phyloP scores from a whole-genome alignment of 30 jellyfish, hydroid and myxozoan genomes.

The Aurelia coerulea region DNA sequence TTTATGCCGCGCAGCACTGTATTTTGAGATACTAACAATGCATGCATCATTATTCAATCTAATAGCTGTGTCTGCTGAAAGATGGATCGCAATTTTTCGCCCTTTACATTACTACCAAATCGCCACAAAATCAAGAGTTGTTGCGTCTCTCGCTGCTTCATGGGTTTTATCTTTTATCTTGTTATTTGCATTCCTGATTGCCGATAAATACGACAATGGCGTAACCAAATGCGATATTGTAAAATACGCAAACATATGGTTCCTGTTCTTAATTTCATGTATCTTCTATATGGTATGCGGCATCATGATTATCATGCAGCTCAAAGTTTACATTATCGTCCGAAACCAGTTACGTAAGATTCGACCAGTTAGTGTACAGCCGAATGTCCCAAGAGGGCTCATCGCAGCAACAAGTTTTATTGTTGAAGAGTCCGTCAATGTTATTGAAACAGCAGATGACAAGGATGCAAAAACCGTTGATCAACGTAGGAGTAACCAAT shows the following conservation, averaged over 20 bases:
- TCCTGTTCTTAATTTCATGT: conserved; percentile 15
- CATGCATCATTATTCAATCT: conserved; percentile 69
- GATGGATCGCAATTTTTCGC: conserved; percentile 67
- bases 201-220: conserved; percentile 15
- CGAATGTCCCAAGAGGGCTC: conserved; percentile 21
- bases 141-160: conserved; percentile 8
- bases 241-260: conserved; percentile 36
- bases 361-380: conserved; percentile 24
- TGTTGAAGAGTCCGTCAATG: conserved; percentile 27
- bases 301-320: conserved; percentile 50
- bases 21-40: conserved; percentile 60
- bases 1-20: conserved; percentile 59
- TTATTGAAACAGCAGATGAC: conserved; percentile 14
- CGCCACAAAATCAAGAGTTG: conserved; percentile 35
- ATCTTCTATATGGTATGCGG: conserved; percentile 55
- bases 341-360: conserved; percentile 54
- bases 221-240: conserved; percentile 50
- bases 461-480: neutral
- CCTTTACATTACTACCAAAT: conserved; percentile 63
- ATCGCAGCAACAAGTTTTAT: conserved; percentile 50
- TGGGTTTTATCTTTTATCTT: conserved; percentile 37
- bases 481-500: neutral
- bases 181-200: conserved; percentile 33
- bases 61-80: conserved; percentile 55
- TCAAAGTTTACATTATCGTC: conserved; percentile 34